Base-by-base conservation (phyloP, 2,113 vertebrate genomes). In the Dicerorhinus sumatrensis region DNA sequence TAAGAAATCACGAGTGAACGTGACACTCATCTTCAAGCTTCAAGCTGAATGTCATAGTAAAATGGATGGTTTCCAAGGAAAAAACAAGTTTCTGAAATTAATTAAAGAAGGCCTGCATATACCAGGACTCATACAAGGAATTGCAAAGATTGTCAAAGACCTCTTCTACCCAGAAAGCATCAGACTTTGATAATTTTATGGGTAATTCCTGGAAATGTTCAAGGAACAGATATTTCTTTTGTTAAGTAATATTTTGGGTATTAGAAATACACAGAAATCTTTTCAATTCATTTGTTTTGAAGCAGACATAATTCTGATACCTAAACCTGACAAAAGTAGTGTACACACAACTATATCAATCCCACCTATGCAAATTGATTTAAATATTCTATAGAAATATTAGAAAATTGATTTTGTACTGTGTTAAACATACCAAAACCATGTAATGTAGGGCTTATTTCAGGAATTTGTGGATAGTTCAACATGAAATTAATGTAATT, bases 211-310 rank as follows among this genome's bases (percentile, higher is more conserved):
- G 51, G 29, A 94, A 67, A 84, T 89, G 27, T 60, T 79, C 16
- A 60, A 73, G 70, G 33, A 42, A 17, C 10, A 89, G 51, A 51
- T 27, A 51, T 25, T 3, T 69, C 51, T 95, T 86, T 58, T 60
- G 54, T 83, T 72, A 91, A 73, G 39, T 51, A 90, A 39, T 60
- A 42, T 48, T 85, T 94, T 69, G n/a, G 56, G 33, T 94, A 85
- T 39, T 95, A 95, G 79, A 95, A 86, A 82, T 76, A 27, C 27
- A n/a, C 29, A 48, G 58, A 89, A 54, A 42, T 85, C 6, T 51
- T 62, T 31, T 95, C 69, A 96, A 31, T 85, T 80, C 58, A 75
- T 21, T 36, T 39, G 77, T 72, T 73, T 42, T 39, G 58, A 81
- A 85, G 39, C 46, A 89, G 77, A 62, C 23, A 33, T 82, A 65